Conservation (phyloP, 1,140 invertebrate species). For the Lerema accius region DNA sequence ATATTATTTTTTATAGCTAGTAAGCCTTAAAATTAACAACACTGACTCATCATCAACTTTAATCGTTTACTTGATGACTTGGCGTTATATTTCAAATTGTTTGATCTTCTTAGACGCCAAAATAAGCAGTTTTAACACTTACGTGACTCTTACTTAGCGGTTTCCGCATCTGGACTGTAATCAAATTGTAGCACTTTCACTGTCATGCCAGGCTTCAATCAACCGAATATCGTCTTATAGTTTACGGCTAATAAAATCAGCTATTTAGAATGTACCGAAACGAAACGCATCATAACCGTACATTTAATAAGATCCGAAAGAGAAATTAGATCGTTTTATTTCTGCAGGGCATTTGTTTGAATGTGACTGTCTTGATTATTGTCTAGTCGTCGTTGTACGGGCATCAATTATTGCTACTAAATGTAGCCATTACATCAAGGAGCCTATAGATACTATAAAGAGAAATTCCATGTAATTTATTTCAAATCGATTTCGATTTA, state of each 20-base stretch:
- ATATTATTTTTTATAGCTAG: too few relatives aligned
- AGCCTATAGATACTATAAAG: too few relatives aligned
- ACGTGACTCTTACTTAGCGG: slow-evolving; percentile 15
- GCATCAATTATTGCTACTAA: slow-evolving; percentile 23
- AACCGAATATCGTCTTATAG: slow-evolving; percentile 32
- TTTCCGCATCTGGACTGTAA: slow-evolving; percentile 29
- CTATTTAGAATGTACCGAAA: slow-evolving; percentile 45
- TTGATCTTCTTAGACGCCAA: background rate
- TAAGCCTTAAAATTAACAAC: too few relatives aligned
- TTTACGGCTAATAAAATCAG: slow-evolving; percentile 42
- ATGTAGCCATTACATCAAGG: too few relatives aligned
- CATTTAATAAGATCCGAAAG: slow-evolving; percentile 35
- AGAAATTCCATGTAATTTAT: background rate
- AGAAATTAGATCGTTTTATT: slow-evolving; percentile 42
- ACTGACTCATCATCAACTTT: too few relatives aligned
- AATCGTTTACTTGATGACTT: too few relatives aligned
- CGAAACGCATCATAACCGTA: slow-evolving; percentile 40
- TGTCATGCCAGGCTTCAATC: slow-evolving; percentile 49
- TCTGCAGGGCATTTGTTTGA: slow-evolving; percentile 13
- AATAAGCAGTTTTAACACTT: background rate
- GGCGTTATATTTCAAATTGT: background rate
- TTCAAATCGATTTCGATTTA: too few relatives aligned
- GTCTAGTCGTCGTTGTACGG: too few relatives aligned
- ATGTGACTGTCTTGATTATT: slow-evolving; percentile 16
- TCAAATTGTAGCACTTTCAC: slow-evolving; percentile 46